These are phyloP conservation scores for Thamnophis sirtalis DNA, from an alignment of 2,113 vertebrate species.

Conservation along the genomic window DNA sequence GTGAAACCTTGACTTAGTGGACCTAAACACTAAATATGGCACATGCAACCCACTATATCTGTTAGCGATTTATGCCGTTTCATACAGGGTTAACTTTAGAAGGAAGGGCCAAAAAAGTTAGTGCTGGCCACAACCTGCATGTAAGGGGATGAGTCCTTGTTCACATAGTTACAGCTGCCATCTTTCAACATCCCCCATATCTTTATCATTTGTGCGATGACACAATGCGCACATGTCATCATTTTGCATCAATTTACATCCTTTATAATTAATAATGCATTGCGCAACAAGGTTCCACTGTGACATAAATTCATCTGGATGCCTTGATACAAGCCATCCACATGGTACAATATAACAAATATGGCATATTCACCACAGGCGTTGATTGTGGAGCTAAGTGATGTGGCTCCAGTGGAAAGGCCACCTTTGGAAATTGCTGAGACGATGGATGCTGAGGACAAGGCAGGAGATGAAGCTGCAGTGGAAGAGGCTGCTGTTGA, in stretches of 20 bases:
- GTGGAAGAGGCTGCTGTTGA: conserved; percentile 72
- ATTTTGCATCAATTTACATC: neutral
- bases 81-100: neutral
- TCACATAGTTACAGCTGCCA: neutral
- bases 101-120: neutral
- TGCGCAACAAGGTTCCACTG: neutral
- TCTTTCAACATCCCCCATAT: neutral
- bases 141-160: neutral
- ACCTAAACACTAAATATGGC: neutral
- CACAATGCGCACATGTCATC: neutral
- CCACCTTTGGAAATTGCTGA: conserved; percentile 72
- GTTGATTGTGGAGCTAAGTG: conserved; percentile 78
- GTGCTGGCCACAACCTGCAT: neutral
- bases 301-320: neutral
- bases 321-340: neutral
- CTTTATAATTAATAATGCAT: neutral
- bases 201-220: neutral
- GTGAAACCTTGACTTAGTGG: neutral
- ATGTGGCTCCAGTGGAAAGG: conserved; percentile 70
- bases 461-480: conserved; percentile 75
- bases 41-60: neutral
- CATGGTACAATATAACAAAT: neutral
- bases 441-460: conserved; percentile 69
- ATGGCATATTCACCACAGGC: conserved; percentile 80
- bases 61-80: neutral